Evolutionary conservation across 2,797 vertebrate species (phyloP).

Genomic region (Garrulus glandarius): DNA sequence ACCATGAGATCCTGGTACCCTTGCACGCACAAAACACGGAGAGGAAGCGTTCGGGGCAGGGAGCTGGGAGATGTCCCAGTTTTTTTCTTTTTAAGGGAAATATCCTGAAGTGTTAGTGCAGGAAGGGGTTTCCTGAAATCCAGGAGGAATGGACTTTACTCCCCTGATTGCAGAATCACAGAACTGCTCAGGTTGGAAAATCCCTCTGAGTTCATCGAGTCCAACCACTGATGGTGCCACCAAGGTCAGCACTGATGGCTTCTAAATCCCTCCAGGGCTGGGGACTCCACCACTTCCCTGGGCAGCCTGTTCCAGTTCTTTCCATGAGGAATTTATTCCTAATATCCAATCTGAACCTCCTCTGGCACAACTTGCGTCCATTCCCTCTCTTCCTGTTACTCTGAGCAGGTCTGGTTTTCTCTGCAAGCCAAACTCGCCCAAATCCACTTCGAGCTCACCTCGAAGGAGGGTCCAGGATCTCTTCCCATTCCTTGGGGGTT

Average conservation of each 20-base stretch:
- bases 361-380: neutral
- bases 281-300: neutral
- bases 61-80: neutral
- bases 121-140: neutral
- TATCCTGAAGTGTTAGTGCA: neutral
- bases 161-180: neutral
- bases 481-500: neutral
- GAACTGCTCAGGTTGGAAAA: neutral
- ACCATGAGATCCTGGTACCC: neutral
- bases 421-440: neutral
- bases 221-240: neutral
- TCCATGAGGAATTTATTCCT: neutral
- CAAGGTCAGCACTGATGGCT: neutral
- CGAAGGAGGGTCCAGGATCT: rapidly evolving
- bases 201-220: neutral
- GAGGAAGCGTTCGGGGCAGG: neutral
- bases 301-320: neutral
- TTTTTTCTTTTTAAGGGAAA: neutral
- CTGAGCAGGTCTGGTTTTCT: too few species aligned
- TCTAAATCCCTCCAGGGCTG: neutral
- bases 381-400: neutral
- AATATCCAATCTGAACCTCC: neutral
- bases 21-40: rapidly evolving
- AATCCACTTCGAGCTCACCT: neutral
- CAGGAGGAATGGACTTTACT: neutral